A percentile compares a stretch with the other conserved stretches of the same genome.
These are phyloP conservation scores for Pyralis farinalis DNA, from an alignment of 2,888 invertebrate species.

Conservation along the genomic window DNA sequence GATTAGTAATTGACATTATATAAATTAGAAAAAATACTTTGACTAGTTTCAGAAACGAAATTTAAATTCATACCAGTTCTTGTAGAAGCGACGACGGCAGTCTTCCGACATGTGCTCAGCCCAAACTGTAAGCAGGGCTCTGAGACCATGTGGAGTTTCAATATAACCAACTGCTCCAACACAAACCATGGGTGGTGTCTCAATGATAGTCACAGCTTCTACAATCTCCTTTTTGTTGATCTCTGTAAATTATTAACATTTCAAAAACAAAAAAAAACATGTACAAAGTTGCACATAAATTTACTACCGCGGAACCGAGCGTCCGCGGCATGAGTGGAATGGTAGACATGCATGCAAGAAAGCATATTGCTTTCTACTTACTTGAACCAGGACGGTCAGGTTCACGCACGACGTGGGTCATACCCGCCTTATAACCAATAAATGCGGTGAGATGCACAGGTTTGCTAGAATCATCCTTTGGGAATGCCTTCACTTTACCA, in stretches of 20 bases:
- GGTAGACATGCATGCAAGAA: too few relatives aligned
- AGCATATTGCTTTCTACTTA: too few relatives aligned
- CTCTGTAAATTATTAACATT: conserved; percentile 79
- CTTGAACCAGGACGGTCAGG: conserved; percentile 99
- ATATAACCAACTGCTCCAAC: conserved; percentile 99
- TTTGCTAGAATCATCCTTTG: conserved; percentile 97
- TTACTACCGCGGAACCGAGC: too few relatives aligned
- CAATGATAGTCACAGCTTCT: conserved; percentile 98
- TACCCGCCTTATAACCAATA: conserved; percentile 99
- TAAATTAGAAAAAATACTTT: too few relatives aligned
- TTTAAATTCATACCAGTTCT: conserved; percentile 95
- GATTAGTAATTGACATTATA: too few relatives aligned
- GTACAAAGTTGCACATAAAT: too few relatives aligned
- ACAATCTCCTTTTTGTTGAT: conserved; percentile 99
- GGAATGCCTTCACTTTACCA: conserved; percentile 99
- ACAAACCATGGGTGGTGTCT: conserved; percentile 98
- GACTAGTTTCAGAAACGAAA: too few relatives aligned
- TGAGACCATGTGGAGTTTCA: conserved; percentile 98
- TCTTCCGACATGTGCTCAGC: conserved; percentile 99
- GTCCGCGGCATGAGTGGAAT: too few relatives aligned
- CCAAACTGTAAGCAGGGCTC: conserved; percentile 97
- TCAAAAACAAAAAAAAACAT: too few relatives aligned
- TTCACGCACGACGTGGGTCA: conserved; percentile 99
- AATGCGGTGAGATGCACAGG: conserved; percentile 99
- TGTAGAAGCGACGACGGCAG: conserved; percentile 99